These are phyloP conservation scores for Cisticola juncidis DNA, from an alignment of 2,113 vertebrate species.

Conservation along the genomic window DNA sequence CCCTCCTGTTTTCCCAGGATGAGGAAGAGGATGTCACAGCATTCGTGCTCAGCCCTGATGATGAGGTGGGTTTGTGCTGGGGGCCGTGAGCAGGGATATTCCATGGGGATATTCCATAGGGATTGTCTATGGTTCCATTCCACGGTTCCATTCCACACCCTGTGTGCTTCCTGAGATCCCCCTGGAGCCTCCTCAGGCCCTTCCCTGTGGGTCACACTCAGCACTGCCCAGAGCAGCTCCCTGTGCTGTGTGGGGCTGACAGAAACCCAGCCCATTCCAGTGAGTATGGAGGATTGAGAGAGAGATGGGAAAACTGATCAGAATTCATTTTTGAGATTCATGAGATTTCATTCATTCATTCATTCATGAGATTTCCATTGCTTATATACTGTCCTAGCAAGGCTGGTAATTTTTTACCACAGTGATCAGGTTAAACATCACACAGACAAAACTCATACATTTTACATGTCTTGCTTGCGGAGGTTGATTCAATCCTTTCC, in stretches of 20 bases:
- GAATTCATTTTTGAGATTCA: too few species aligned
- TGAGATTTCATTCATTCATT: too few species aligned
- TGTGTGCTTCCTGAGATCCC: accelerated
- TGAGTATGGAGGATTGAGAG: too few species aligned
- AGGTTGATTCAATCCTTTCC: too few species aligned
- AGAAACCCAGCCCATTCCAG: not conserved
- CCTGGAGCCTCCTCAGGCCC: accelerated
- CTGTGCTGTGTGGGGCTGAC: not conserved
- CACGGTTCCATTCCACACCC: accelerated
- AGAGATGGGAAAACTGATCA: too few species aligned
- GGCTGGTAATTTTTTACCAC: too few species aligned
- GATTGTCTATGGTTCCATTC: too few species aligned
- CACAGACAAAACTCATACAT: too few species aligned
- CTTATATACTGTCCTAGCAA: too few species aligned
- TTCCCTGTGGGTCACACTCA: not conserved
- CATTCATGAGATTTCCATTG: too few species aligned
- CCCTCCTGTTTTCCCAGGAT: constrained; percentile 68
- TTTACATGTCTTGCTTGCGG: too few species aligned
- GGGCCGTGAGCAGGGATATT: not conserved
- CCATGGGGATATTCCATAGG: not conserved
- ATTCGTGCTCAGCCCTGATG: constrained; percentile 86
- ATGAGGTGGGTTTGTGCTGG: constrained; percentile 76
- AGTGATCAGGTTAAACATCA: too few species aligned
- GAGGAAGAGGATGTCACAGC: constrained; percentile 92
- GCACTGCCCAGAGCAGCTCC: not conserved